Base-by-base conservation (phyloP, 1,140 invertebrate genomes). In the Pseudomyrmex concolor region DNA sequence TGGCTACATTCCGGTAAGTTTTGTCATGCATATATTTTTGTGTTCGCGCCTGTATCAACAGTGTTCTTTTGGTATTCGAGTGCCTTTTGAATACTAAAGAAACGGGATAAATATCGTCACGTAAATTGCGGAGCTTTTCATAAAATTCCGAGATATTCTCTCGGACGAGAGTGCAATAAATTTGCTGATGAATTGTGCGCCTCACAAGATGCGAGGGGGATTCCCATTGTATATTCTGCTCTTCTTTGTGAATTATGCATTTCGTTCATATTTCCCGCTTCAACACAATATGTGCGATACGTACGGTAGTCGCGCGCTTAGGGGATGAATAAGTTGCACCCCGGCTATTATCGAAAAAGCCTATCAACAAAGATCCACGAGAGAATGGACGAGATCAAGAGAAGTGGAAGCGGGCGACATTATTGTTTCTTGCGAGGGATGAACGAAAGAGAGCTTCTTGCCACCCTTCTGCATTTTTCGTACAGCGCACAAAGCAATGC, bases 1-100 rank as follows among this genome's bases (percentile, higher is more conserved):
- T 70, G 94, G 94, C 86, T 94, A 94, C 91, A 94, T 94, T 86
- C 93, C 94, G 92, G 94, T 94, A 86, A 94, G 93, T 93, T 74
- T 68, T 76, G 1, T 13, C 25, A 62, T 59, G 8, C 3, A 43
- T n/a, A 13, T 51, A 34, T 34, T 34, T 34, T 34, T 34, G 34
- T 34, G 22, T 34, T 15, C 22, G 54, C 67, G 59, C 59, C 64
- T 59, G 48, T 8, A 78, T 50, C 13, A 25, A 17, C 1, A 8
- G 2, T 43, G 5, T 43, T 13, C n/a, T 54, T 66, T 66, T n/a
- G 1, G 5, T 19, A 15, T 63, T 25, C 45, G 12, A 64, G 15
- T 13, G 17, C 1, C 34, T 64, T 17, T 66, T 43, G 4, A 34
- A 12, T 17, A 17, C 2, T 1, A 13, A 48, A 8, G 15, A 17